Percentiles rank a stretch among this genome's conserved stretches.
Evolutionary conservation across 1,140 invertebrate genomes (phyloP).

Genomic region (Plodia interpunctella): DNA sequence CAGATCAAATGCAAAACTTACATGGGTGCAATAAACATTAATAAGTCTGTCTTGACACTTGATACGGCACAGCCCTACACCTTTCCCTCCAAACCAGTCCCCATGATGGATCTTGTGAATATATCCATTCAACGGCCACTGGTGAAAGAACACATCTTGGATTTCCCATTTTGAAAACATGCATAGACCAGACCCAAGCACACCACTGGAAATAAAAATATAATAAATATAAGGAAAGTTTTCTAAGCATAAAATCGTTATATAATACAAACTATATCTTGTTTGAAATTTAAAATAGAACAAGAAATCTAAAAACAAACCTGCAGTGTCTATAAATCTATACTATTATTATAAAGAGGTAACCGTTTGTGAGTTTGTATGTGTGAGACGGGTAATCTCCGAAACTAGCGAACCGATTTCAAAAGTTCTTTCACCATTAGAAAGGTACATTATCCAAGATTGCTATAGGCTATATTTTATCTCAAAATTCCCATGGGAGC

Average conservation of each 20-base stretch:
- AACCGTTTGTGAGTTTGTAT: too few species aligned
- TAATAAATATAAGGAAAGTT: conserved; percentile 21
- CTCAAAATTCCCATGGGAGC: too few species aligned
- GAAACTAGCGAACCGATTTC: too few species aligned
- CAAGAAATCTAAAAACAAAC: too few species aligned
- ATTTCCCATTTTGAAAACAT: conserved; percentile 94
- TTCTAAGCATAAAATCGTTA: not conserved
- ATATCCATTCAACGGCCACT: conserved; percentile 97
- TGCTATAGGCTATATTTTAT: too few species aligned
- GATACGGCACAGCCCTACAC: conserved; percentile 92
- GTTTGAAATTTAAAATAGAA: too few species aligned
- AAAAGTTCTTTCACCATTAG: too few species aligned
- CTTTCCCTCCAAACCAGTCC: conserved; percentile 99
- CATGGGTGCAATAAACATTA: conserved; percentile 95
- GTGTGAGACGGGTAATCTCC: too few species aligned
- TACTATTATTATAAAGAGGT: too few species aligned
- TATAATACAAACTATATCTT: too few species aligned
- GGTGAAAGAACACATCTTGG: conserved; percentile 91
- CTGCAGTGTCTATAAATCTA: too few species aligned
- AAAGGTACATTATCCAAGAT: too few species aligned
- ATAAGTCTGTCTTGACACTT: conserved; percentile 82
- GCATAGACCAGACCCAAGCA: conserved; percentile 94
- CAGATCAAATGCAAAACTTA: conserved; percentile 73
- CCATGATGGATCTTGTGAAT: conserved; percentile 97
- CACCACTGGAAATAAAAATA: conserved; percentile 81